Evolutionary conservation across 2,888 invertebrate species (phyloP), one percentile per base, ranked within the genome.

Genomic region (Hipparchia semele): DNA sequence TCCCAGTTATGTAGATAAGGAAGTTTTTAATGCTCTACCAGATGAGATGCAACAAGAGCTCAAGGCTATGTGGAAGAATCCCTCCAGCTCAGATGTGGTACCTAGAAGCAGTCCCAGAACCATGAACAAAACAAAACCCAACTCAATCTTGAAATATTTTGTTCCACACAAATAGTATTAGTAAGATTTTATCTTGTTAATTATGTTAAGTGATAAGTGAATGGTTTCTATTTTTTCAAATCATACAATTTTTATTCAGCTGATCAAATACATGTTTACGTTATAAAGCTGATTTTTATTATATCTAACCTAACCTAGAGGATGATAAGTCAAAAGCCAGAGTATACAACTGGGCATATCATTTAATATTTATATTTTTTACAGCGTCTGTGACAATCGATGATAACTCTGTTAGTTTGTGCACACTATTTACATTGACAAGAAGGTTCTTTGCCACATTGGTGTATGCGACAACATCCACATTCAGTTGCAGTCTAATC

Each of bases 401-500:
- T 78, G 94, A 90, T 79, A 96, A 89, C 76, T 96, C 95, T 70
- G 90, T 86, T 78, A 96, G 90, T 83, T 95, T 95, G 60, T 95
- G 94, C 75, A 96, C 92, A 83, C 92, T 94, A 77, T 92, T 86
- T 81, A 94, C 90, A 85, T 94, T 87, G 71, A 96, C 88, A 64
- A 90, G 89, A 39, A 96, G 85, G n/a, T 92, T 90, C 72, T 94
- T 90, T 51, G 96, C 94, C 84, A 96, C 95, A 78, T 94, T 91
- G 13, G 95, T 95, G 88, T 97, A 99, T 77, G 95, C 95, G 61
- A 95, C 94, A 0, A 98, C 97, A 90, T 99, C 99, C 33, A 98
- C 95, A 79, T 96, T 96, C 53, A 99, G 94, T 87, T 99, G 99
- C 73, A 97, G 94, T 62, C 99, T 95, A 84, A 99, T 99, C 92